These are phyloP conservation scores for Malurus alboscapulatus DNA, from an alignment of 2,113 vertebrate species.

Conservation along the genomic window DNA sequence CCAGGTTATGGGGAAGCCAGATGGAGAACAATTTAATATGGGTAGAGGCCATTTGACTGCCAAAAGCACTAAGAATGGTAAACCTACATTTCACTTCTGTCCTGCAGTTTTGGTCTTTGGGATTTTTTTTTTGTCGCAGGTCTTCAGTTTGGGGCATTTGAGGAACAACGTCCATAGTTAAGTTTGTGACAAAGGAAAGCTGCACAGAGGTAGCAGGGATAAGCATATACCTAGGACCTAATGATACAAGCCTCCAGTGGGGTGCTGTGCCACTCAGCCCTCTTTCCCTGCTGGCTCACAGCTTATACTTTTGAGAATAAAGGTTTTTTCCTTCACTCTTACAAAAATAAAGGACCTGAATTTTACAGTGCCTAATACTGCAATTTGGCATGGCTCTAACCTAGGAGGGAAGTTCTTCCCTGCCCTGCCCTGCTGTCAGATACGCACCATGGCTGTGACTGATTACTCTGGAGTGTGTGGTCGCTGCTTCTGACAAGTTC, in stretches of 20 bases:
- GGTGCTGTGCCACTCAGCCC: background rate
- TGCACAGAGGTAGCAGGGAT: background rate
- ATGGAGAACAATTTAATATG: background rate
- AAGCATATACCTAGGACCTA: background rate
- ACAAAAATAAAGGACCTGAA: background rate
- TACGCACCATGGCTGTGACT: accelerated
- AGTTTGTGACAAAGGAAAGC: background rate
- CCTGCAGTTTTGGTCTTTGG: background rate
- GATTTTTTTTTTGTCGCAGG: background rate
- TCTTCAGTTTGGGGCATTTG: background rate
- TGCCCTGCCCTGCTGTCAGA: background rate
- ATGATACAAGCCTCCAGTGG: background rate
- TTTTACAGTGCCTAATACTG: background rate
- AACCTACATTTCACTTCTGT: background rate
- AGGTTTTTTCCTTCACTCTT: background rate
- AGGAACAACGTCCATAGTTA: background rate
- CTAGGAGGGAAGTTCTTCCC: background rate
- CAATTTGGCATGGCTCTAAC: background rate
- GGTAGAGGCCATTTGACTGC: background rate
- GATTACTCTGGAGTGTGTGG: background rate
- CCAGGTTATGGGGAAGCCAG: background rate
- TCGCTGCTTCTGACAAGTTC: background rate
- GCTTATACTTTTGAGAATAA: background rate
- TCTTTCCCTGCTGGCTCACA: background rate
- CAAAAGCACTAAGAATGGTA: background rate